Percentiles rank a stretch among this genome's conserved stretches.
phyloP scores from a whole-genome alignment of 1,140 invertebrate genomes.

The Drosophila nigromelanica region DNA sequence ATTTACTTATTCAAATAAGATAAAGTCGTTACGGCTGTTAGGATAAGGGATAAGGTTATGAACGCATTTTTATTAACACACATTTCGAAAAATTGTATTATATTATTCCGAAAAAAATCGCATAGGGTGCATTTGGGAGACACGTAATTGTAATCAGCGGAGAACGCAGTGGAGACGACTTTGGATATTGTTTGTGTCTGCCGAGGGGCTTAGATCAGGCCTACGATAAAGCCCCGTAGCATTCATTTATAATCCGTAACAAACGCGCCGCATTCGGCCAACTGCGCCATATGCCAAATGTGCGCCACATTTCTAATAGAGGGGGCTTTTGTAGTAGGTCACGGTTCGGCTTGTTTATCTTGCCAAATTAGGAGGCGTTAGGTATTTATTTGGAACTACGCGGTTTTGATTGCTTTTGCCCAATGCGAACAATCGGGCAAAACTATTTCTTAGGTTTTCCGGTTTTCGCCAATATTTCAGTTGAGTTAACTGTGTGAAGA shows the following conservation, averaged over 20 bases:
- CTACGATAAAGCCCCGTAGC: slow-evolving; percentile 49
- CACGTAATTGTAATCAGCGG: slow-evolving; percentile 5
- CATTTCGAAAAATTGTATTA: too few species aligned
- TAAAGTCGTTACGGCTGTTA: too few species aligned
- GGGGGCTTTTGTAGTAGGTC: slow-evolving; percentile 62
- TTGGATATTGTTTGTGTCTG: slow-evolving; percentile 59
- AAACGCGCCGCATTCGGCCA: slow-evolving; percentile 65
- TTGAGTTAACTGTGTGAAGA: slow-evolving; percentile 4
- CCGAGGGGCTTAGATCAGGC: slow-evolving; percentile 52
- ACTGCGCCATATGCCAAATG: slow-evolving; percentile 63
- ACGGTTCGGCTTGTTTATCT: slow-evolving; percentile 53
- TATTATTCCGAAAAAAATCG: too few species aligned
- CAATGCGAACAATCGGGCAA: neutral
- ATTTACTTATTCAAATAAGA: too few species aligned
- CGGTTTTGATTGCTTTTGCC: neutral
- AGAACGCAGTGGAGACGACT: slow-evolving; percentile 10
- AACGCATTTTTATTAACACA: too few species aligned
- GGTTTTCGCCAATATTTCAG: neutral
- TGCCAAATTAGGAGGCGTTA: slow-evolving; percentile 17
- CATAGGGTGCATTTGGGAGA: neutral
- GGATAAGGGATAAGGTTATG: too few species aligned
- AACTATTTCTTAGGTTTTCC: neutral
- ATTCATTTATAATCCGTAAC: slow-evolving; percentile 42
- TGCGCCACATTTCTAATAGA: slow-evolving; percentile 28
- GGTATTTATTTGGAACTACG: neutral